phyloP scores from a whole-genome alignment of 2,113 vertebrate genomes.

The Coptodon bakossiorum region DNA sequence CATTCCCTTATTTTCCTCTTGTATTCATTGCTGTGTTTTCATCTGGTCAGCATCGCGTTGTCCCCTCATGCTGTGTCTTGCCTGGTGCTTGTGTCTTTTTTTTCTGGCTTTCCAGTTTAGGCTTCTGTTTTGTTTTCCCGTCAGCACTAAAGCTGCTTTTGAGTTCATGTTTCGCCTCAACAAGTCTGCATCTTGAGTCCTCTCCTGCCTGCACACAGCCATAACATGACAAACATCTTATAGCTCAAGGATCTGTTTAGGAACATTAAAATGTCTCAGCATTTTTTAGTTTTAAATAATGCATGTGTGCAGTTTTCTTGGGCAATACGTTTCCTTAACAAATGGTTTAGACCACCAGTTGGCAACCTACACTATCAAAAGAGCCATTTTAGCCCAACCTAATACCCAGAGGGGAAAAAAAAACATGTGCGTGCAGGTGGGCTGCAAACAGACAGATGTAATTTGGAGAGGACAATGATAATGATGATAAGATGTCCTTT shows the following conservation, averaged over 20 bases:
- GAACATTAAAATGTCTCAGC: too few species aligned
- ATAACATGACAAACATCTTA: too few species aligned
- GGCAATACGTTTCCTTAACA: too few species aligned
- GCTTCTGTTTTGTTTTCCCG: accelerated
- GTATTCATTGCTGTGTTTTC: not conserved
- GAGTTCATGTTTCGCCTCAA: accelerated
- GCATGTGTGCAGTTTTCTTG: too few species aligned
- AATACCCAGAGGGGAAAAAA: accelerated
- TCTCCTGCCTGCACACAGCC: accelerated
- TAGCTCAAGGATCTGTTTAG: accelerated
- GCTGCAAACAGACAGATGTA: accelerated
- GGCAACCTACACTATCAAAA: too few species aligned
- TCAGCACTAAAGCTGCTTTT: not conserved
- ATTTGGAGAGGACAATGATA: too few species aligned
- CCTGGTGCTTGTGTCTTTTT: accelerated
- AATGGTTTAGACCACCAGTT: too few species aligned
- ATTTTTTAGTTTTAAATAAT: accelerated
- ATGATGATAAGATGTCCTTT: too few species aligned
- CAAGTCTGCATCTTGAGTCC: accelerated
- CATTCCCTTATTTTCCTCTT: not conserved
- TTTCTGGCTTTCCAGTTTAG: not conserved
- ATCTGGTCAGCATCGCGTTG: accelerated
- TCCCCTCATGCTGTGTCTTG: accelerated
- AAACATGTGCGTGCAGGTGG: too few species aligned
- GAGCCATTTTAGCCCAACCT: accelerated